Evolutionary conservation across 2,113 vertebrate species (phyloP), one percentile per base, ranked within the genome.

Genomic region (Tauraco erythrolophus): DNA sequence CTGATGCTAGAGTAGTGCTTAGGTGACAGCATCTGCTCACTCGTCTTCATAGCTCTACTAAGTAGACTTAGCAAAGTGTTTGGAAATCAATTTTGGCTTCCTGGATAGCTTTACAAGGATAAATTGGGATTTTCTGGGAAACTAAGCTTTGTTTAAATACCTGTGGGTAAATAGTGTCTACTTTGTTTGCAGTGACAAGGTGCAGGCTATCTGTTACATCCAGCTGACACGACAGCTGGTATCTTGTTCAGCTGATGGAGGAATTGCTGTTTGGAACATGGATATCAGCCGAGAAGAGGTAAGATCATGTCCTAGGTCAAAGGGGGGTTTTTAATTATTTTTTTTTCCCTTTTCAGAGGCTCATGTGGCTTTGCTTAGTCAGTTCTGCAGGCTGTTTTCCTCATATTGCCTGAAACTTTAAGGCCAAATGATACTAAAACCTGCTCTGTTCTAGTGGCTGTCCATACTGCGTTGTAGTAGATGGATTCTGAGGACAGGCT

Each of bases 181-280:
- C 61, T 85, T 79, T 62, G 4, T 94, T 96, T 23, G 7, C 98
- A 99, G 99, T 85, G 99, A 99, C 97, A 98, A 99, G 27, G 99
- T 99, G 37, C 99, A 99, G 98, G 98, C 99, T 14, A 69, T 99
- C 89, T 98, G 99, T 46, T 99, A 99, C 97, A 96, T 99, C 28
- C 99, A 99, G 81, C 93, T 99, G 94, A 99, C 99, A 5, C 97
- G 99, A 71, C 99, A 99, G 98, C 92, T 99, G 43, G 92, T 99
- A 61, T 99, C 99, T 12, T 99, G 99, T 88, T 99, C 99, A 17
- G 98, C 99, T 2, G 99, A 99, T 53, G 99, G 99, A 3, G 99
- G 98, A 25, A 99, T 99, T n/a, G 99, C 99, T 3, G 99, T 99
- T 93, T 99, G 99, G 99, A 99, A 99, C 98, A 99, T 99, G 99